A percentile compares a stretch with the other conserved stretches of the same genome.
phyloP scores from a whole-genome alignment of 2,113 vertebrate genomes.

The Megalops atlanticus region DNA sequence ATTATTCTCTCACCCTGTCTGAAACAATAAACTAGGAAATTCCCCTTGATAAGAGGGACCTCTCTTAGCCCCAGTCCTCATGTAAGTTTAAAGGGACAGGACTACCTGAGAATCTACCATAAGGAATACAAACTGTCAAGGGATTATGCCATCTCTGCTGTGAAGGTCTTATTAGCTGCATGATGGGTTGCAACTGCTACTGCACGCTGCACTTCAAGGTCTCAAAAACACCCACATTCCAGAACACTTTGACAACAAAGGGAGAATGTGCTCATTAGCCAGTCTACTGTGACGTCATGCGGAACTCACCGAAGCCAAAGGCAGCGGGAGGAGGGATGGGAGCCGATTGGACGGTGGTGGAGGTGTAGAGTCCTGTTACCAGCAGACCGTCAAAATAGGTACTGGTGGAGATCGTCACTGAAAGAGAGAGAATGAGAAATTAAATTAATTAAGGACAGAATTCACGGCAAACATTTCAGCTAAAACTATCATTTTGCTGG shows the following conservation, averaged over 20 bases:
- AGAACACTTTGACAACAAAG: not conserved
- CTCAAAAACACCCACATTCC: not conserved
- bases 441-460: constrained; percentile 25
- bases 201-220: not conserved
- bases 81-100: too few species aligned
- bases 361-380: constrained; percentile 96
- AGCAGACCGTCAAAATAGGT: constrained; percentile 93
- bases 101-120: too few species aligned
- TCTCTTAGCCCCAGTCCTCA: too few species aligned
- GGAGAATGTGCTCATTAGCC: not conserved
- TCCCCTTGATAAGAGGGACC: too few species aligned
- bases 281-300: not conserved
- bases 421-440: constrained; percentile 48
- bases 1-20: too few species aligned
- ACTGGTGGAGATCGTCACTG: constrained; percentile 95
- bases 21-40: too few species aligned
- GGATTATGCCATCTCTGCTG: not conserved
- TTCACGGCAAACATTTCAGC: not conserved
- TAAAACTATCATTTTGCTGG: not conserved
- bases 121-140: not conserved
- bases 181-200: not conserved
- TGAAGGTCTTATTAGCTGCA: not conserved
- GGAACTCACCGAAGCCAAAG: constrained; percentile 92
- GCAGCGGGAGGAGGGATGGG: constrained; percentile 87
- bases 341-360: constrained; percentile 87